Conservation (phyloP, 2,797 vertebrate genomes). For the Pantherophis alleghaniensis region DNA sequence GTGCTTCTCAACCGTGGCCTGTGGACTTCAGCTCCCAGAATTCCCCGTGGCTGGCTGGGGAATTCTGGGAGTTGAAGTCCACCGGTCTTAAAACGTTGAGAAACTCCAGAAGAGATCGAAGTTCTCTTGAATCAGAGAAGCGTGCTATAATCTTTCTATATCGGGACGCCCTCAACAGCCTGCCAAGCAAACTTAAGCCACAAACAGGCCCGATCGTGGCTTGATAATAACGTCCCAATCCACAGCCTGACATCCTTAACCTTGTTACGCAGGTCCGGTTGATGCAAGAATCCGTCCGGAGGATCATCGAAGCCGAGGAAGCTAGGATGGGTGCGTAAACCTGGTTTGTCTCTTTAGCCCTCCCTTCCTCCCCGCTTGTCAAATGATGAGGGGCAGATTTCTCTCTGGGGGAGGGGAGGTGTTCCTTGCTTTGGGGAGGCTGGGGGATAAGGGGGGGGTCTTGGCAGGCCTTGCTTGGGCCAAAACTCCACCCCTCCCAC, state of each 20-base stretch:
- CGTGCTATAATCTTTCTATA: too few relatives aligned
- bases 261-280: conserved; percentile 81
- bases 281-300: conserved; percentile 97
- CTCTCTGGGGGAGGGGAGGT: too few relatives aligned
- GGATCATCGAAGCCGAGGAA: conserved; percentile 95
- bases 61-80: neutral
- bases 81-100: neutral
- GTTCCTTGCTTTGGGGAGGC: too few relatives aligned
- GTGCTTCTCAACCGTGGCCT: neutral
- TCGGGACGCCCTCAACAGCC: neutral
- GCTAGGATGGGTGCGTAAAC: conserved; percentile 89
- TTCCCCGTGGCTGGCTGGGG: neutral
- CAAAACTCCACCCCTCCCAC: too few relatives aligned
- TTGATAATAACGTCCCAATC: neutral
- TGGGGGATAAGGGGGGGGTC: too few relatives aligned
- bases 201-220: neutral
- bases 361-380: too few relatives aligned
- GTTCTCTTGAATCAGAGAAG: neutral
- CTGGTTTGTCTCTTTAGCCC: accelerated
- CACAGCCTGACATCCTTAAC: neutral
- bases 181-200: neutral
- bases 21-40: neutral
- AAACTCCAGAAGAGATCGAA: neutral
- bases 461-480: neutral
- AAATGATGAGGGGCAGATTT: neutral